These are phyloP conservation scores for Aphidius gifuensis DNA, from an alignment of 1,140 invertebrate genomes.

Conservation along the genomic window DNA sequence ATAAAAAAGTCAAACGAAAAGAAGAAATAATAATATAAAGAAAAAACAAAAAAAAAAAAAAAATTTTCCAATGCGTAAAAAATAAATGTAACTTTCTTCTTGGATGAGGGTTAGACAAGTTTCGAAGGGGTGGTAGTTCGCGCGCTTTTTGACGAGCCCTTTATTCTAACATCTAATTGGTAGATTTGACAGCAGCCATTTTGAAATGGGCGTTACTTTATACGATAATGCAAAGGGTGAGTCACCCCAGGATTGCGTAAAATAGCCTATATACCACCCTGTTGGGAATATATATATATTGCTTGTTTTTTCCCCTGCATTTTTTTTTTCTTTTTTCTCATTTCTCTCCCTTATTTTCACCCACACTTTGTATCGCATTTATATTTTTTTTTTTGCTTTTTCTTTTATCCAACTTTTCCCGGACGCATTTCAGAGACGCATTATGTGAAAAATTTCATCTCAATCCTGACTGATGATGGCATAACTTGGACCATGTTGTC, in stretches of 20 bases:
- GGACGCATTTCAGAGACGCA: background rate
- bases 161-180: slow-evolving; percentile 19
- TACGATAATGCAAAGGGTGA: slow-evolving; percentile 17
- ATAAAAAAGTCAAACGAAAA: background rate
- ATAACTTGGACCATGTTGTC: too few relatives aligned
- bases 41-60: slow-evolving; percentile 4
- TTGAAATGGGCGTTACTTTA: slow-evolving; percentile 22
- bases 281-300: background rate
- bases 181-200: slow-evolving; percentile 20
- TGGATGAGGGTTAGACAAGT: background rate
- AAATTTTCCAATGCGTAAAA: slow-evolving; percentile 23
- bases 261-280: slow-evolving; percentile 15
- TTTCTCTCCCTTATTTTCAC: slow-evolving; percentile 10
- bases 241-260: slow-evolving; percentile 19
- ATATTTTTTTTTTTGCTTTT: slow-evolving; percentile 2
- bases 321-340: background rate
- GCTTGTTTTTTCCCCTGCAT: slow-evolving; percentile 5
- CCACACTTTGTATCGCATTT: background rate
- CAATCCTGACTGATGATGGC: too few relatives aligned
- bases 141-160: slow-evolving; percentile 23
- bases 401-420: slow-evolving; percentile 7
- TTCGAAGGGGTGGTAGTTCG: slow-evolving; percentile 22
- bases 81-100: slow-evolving; percentile 8
- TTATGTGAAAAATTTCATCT: too few relatives aligned
- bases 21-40: background rate